phyloP scores from a whole-genome alignment of 2,113 vertebrate species.

The Emydura subglobosa region DNA sequence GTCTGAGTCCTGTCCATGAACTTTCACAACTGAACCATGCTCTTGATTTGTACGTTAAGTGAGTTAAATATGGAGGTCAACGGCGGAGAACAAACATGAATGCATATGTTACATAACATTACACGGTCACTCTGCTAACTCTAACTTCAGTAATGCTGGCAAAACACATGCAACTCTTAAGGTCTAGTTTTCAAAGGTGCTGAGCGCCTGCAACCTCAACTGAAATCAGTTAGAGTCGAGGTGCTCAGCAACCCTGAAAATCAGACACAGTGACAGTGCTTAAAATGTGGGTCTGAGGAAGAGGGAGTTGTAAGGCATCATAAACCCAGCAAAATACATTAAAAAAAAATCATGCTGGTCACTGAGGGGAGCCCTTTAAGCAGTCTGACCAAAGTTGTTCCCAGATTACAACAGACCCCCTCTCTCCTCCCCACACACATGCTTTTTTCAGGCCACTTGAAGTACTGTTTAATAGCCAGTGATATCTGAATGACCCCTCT shows the following conservation, averaged over 20 bases:
- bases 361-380: background rate
- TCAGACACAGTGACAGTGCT: background rate
- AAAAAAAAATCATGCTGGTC: background rate
- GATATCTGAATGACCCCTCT: background rate
- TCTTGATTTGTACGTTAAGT: background rate
- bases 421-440: too few relatives aligned
- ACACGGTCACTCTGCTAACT: background rate
- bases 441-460: too few relatives aligned
- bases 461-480: background rate
- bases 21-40: background rate
- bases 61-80: rapidly evolving
- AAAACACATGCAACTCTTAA: background rate
- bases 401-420: too few relatives aligned
- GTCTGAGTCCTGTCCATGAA: background rate
- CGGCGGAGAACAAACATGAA: background rate
- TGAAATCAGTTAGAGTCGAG: too few relatives aligned
- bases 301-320: background rate
- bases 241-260: background rate
- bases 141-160: background rate
- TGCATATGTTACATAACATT: background rate
- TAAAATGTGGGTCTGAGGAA: background rate
- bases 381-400: too few relatives aligned
- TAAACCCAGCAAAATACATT: background rate
- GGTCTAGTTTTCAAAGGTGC: rapidly evolving
- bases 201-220: rapidly evolving